Conservation (phyloP, 2,797 vertebrate species). For the Dallia pectoralis region DNA sequence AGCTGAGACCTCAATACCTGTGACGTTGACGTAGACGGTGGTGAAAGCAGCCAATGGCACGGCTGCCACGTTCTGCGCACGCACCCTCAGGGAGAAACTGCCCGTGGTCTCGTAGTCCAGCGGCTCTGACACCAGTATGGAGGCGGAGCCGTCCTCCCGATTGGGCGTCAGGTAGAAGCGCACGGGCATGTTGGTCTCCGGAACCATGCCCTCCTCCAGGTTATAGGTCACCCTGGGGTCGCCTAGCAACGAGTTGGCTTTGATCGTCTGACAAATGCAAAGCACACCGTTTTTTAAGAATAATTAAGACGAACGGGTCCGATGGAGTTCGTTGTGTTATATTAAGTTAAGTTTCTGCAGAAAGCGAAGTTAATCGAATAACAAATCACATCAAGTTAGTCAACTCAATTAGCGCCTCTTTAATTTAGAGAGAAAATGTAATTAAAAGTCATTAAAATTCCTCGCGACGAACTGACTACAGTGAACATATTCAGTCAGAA, state of each 20-base stretch:
- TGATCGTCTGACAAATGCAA: constrained; percentile 73
- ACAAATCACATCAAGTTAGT: background rate
- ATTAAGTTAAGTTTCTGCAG: background rate
- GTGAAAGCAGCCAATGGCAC: constrained; percentile 86
- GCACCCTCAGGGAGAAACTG: constrained; percentile 81
- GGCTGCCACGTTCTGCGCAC: constrained; percentile 85
- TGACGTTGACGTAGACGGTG: constrained; percentile 81
- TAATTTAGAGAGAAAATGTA: background rate
- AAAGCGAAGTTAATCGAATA: background rate
- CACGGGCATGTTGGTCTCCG: constrained; percentile 87
- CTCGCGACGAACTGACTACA: background rate
- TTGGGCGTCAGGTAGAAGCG: constrained; percentile 90
- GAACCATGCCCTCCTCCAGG: constrained; percentile 87
- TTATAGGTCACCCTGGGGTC: constrained; percentile 88
- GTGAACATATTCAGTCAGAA: background rate
- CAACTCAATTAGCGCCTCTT: background rate
- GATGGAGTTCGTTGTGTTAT: background rate
- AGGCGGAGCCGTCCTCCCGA: constrained; percentile 84
- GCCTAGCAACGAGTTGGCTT: constrained; percentile 80
- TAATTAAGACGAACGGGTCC: background rate
- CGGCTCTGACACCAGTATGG: constrained; percentile 85
- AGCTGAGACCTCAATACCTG: constrained; percentile 68
- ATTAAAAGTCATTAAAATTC: background rate
- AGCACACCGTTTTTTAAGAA: background rate
- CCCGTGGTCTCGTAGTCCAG: constrained; percentile 87